Percentiles rank a stretch among this genome's conserved stretches.
Evolutionary conservation across 2,888 invertebrate species (phyloP).

Genomic region (Drosophila ezoana): DNA sequence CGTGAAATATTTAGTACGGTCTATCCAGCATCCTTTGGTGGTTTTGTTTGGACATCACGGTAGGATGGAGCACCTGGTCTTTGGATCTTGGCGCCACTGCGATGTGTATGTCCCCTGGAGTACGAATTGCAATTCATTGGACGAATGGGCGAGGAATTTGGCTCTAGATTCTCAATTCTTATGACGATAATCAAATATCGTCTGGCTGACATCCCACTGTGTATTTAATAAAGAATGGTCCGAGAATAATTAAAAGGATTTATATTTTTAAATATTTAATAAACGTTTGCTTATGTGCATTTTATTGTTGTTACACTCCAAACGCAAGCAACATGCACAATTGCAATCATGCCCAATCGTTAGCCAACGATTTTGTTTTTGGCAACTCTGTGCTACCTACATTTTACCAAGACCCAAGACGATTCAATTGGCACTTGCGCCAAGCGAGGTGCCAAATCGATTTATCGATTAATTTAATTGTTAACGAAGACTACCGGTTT

Average conservation of each 20-base stretch:
- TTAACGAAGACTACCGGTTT: not conserved
- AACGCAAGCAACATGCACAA: not conserved
- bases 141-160: no score
- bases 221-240: no score
- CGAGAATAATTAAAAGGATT: no score
- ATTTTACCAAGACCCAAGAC: not conserved
- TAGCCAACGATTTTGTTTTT: not conserved
- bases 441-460: slow-evolving; percentile 24
- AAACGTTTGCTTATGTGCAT: no score
- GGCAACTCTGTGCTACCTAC: not conserved
- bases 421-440: not conserved
- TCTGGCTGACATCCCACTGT: no score
- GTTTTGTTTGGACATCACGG: slow-evolving; percentile 47
- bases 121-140: slow-evolving; percentile 78
- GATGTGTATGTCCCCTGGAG: slow-evolving; percentile 89
- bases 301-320: no score
- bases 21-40: slow-evolving; percentile 42
- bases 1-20: slow-evolving; percentile 58
- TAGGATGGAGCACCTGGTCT: slow-evolving; percentile 87
- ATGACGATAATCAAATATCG: no score
- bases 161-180: no score
- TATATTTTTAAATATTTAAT: no score
- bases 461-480: slow-evolving; percentile 49
- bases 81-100: slow-evolving; percentile 89
- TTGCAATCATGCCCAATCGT: not conserved